Base-by-base conservation (phyloP, 2,797 vertebrate genomes). In the Knipowitschia caucasica region DNA sequence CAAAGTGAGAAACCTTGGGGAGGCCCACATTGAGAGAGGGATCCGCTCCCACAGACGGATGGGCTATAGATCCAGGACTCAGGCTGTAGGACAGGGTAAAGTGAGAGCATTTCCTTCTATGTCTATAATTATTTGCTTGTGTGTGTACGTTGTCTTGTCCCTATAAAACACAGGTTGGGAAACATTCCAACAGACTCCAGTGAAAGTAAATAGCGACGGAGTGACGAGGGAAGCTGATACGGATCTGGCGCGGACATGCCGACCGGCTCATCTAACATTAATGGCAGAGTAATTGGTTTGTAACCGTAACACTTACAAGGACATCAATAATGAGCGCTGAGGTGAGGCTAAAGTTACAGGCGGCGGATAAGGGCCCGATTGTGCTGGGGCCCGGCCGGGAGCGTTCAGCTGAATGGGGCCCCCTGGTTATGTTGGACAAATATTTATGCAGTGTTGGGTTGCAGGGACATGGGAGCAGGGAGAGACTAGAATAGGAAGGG, bases 261-360 rank as follows among this genome's bases (percentile, higher is more conserved):
- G 77, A 73, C 75, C 78, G 64, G 76, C 84, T 88, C 89, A 90
- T 92, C 80, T 83, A 91, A 87, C 86, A 86, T 92, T 89, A 86
- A 92, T 86, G 80, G 84, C 57, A 83, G 86, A 92, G 89, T 90
- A 91, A 92, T 91, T 92, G 89, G 85, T 91, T 91, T 88, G 89
- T 90, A 91, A 89, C 89, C 80, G 87, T 90, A 90, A 91, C 88
- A 89, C 86, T 90, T 90, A 90, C 88, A 76, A 75, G 70, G 83
- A 83, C 87, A 90, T 91, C 89, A 88, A 89, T 91, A 91, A 90
- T 88, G 88, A 77, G 69, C 84, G 78, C 55, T 33, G 65, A 57
- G 74, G 78, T 45, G 50, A 63, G 86, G 86, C 62, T 91, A 69
- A 80, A 44, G 81, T 92, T 91, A 86, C 91, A 58, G 73, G 58